Evolutionary conservation across 2,797 vertebrate genomes (phyloP), one percentile per base, ranked within the genome.

Genomic region (Tokudaia muenninki): DNA sequence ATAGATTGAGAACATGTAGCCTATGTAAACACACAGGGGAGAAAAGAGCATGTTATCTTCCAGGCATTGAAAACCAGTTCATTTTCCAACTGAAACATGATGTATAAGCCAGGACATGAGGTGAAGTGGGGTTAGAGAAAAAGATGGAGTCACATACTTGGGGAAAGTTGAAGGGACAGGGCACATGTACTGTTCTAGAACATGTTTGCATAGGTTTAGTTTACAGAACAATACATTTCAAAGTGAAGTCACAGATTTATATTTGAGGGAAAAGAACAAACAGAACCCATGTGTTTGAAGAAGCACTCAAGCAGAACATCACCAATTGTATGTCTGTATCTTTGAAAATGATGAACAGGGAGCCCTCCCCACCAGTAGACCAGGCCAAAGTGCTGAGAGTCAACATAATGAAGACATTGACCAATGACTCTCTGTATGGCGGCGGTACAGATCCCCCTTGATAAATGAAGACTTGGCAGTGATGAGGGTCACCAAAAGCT

Each of bases 401-500:
- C 75, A 82, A 61, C 91, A 95, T 80, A 97, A 94, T 92, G 94
- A 97, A 98, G 97, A 95, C 97, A 96, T 87, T 98, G 98, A 98
- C 98, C 98, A 97, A 95, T 97, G 57, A 55, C 90, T 98, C 83
- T 97, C 95, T 89, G 96, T 97, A 96, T 91, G 96, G 94, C 94
- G 92, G 82, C 92, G 97, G 96, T 95, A 97, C 95, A 97, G 95
- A 97, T 97, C 96, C 57, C 57, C 94, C 97, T 95, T 97, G 98
- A 98, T 97, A 97, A 98, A 98, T 94, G 93, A 97, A 97, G 75
- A 78, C 94, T 93, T 97, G 96, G 95, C 98, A 96, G 83, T n/a
- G 75, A 88, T 92, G 95, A 98, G 97, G 83, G 9, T 97, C 97
- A 98, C 96, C 97, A 97, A 96, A 95, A 87, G 96, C 97, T 96